Evolutionary conservation across 2,888 invertebrate genomes (phyloP).

Genomic region (Helleia helle): DNA sequence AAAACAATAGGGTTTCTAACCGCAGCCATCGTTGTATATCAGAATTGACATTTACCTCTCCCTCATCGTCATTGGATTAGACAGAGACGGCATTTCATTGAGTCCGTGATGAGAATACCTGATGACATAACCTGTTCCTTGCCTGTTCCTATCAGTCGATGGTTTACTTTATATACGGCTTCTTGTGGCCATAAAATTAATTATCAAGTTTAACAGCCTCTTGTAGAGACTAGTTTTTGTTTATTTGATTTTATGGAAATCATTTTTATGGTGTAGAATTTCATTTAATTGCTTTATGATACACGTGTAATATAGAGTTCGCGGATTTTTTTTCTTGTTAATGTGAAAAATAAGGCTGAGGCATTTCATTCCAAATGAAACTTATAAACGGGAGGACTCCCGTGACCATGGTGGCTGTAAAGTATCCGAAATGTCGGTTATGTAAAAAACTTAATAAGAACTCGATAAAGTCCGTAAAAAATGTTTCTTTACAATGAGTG

Average conservation of each 20-base stretch:
- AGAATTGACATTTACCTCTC: conserved; percentile 14
- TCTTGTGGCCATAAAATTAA: conserved; percentile 10
- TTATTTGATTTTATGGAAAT: background rate
- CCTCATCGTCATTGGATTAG: conserved; percentile 11
- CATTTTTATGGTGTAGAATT: too few species aligned
- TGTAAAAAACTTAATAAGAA: too few species aligned
- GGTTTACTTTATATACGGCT: conserved; percentile 12
- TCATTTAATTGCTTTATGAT: too few species aligned
- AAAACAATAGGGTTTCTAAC: conserved; percentile 48
- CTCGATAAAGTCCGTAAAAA: too few species aligned
- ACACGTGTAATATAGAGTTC: too few species aligned
- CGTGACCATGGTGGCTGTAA: too few species aligned
- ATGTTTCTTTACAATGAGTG: too few species aligned
- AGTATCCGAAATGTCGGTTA: too few species aligned
- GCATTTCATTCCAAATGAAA: too few species aligned
- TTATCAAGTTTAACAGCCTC: conserved; percentile 3
- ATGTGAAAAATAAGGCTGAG: too few species aligned
- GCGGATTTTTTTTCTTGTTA: too few species aligned
- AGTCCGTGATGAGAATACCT: conserved; percentile 20
- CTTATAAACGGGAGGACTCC: too few species aligned
- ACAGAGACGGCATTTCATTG: conserved; percentile 15
- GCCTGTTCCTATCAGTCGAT: conserved; percentile 13
- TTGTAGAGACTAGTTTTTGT: background rate
- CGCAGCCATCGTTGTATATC: conserved; percentile 25
- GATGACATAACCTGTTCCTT: conserved; percentile 18